Conservation (phyloP, 2,113 vertebrate species). For the Nipponia nippon region DNA sequence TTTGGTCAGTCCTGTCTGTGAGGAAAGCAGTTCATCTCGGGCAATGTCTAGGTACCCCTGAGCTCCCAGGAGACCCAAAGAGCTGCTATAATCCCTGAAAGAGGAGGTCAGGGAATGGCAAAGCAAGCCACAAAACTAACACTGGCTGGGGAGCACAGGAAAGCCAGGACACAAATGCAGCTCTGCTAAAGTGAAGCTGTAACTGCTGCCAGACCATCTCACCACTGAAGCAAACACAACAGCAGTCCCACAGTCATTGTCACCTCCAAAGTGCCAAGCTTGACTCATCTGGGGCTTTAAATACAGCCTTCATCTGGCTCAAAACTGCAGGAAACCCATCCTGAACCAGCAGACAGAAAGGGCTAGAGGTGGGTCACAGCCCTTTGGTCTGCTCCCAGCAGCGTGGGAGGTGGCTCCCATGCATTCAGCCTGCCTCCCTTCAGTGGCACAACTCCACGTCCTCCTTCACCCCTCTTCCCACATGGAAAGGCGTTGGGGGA, state of each 20-base stretch:
- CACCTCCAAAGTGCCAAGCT: not conserved
- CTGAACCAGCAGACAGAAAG: not conserved
- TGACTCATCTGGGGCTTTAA: constrained; percentile 1
- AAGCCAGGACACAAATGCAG: not conserved
- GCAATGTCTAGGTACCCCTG: not conserved
- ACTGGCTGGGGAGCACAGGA: not conserved
- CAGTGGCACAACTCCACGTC: not conserved
- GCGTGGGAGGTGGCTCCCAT: fast-evolving
- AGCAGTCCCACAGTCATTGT: not conserved
- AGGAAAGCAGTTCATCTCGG: constrained; percentile 18
- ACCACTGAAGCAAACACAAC: not conserved
- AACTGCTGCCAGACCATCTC: not conserved
- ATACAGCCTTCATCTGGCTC: not conserved
- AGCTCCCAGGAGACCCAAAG: not conserved
- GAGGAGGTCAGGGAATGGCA: not conserved
- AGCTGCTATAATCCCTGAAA: not conserved
- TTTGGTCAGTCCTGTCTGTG: not conserved
- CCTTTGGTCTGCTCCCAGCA: not conserved
- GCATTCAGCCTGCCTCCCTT: not conserved
- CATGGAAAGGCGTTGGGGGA: not conserved
- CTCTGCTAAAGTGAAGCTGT: not conserved
- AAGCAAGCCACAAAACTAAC: not conserved
- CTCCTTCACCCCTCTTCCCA: not conserved
- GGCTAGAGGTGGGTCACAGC: not conserved
- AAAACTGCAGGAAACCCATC: not conserved